phyloP scores from a whole-genome alignment of 2,888 invertebrate species.

The Phoronis australis region DNA sequence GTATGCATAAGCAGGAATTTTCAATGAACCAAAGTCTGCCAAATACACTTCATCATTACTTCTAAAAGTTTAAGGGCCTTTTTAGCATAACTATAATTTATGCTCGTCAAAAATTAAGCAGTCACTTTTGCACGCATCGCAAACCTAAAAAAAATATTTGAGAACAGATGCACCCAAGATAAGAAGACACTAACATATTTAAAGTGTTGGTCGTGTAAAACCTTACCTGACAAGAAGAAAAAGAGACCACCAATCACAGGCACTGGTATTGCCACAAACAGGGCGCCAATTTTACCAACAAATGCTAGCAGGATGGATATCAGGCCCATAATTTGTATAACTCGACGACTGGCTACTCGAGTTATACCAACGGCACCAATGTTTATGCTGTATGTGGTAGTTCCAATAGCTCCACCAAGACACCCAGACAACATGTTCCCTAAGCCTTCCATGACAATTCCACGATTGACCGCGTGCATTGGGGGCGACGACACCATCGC shows the following conservation, averaged over 20 bases:
- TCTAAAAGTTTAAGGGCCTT: no score
- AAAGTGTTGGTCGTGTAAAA: no score
- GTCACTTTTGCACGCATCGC: no score
- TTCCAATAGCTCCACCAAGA: constrained; percentile 32
- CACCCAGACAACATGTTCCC: constrained; percentile 28
- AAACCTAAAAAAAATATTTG: no score
- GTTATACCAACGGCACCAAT: constrained; percentile 6
- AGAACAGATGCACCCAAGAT: no score
- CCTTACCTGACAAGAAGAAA: no score
- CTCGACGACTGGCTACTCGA: constrained; percentile 7
- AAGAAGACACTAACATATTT: no score
- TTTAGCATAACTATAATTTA: no score
- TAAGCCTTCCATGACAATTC: constrained; percentile 28
- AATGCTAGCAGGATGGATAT: constrained; percentile 9
- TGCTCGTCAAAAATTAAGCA: no score
- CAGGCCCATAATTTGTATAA: constrained; percentile 9
- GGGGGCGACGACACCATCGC: constrained; percentile 73
- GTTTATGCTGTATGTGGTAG: constrained; percentile 27
- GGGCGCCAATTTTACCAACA: constrained; percentile 15
- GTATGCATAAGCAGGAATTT: no score
- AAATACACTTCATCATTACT: no score
- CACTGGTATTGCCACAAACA: constrained; percentile 13
- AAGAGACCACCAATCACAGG: constrained; percentile 12
- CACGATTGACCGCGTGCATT: constrained; percentile 77
- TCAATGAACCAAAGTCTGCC: no score